Evolutionary conservation across 2,797 vertebrate genomes (phyloP), one percentile per base, ranked within the genome.

Genomic region (Darevskia mixta): DNA sequence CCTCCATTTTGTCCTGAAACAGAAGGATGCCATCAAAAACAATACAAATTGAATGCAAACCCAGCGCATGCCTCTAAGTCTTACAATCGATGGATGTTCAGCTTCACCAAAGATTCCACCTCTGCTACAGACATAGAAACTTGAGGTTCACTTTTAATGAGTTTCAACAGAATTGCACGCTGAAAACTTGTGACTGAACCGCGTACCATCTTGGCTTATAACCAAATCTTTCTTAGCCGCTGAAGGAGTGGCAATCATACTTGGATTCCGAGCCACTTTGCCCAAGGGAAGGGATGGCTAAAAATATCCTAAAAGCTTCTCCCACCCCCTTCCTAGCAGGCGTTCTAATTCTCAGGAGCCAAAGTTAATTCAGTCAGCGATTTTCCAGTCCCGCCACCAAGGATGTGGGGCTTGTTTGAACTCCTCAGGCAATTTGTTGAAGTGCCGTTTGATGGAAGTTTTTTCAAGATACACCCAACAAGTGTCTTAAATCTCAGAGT

Each of bases 251-350:
- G 67, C 49, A n/a, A 17, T 17, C 66, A 23, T 32, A 18, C 27
- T 27, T 43, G 67, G 78, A 0, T 61, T 72, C 9, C 3, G 4
- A 43, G 49, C 49, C 8, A 1, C 77, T 23, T 20, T 18, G n/a
- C 78, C 35, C 49, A n/a, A 58, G 67, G 85, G 85, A 61, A 73
- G 18, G 49, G 4, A 23, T 23, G 35, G 49, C 78, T 87, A 49
- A 76, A 87, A 45, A 76, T 80, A 84, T 32, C 38, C 67, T 77
- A 29, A 77, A 72, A 66, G 64, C 72, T 41, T 55, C 58, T 61
- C 15, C 13, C 18, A 3, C 29, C 15, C 11, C 27, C 29, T 15
- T 18, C 7, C 15, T 49, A 8, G 2, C 27, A 41, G 75, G 4
- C 15, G 38, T 41, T 27, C 2, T 41, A 61, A 29, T 23, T 61